phyloP scores from a whole-genome alignment of 1,140 invertebrate genomes.

The Tetramorium simillimum region DNA sequence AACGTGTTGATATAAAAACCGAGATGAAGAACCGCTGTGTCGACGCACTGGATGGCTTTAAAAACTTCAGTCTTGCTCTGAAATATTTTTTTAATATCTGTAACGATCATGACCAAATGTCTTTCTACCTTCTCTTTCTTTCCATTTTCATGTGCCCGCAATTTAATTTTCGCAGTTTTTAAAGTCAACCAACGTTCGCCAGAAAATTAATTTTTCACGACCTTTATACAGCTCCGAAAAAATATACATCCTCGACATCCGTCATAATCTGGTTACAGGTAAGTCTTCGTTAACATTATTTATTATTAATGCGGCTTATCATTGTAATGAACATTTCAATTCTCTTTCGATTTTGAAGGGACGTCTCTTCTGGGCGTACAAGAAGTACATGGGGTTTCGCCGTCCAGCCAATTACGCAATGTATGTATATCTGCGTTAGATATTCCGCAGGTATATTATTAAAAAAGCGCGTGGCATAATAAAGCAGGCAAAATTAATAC shows the following conservation, averaged over 20 bases:
- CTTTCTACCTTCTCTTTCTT: background rate
- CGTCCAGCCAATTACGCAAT: slow-evolving; percentile 5
- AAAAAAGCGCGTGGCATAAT: slow-evolving; percentile 44
- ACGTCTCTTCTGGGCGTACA: background rate
- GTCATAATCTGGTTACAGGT: background rate
- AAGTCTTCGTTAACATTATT: background rate
- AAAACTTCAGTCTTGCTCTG: background rate
- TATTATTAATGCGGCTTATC: background rate
- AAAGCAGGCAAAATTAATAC: slow-evolving; percentile 51
- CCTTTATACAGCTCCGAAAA: background rate
- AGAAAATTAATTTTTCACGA: slow-evolving; percentile 4
- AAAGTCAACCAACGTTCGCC: slow-evolving; percentile 22
- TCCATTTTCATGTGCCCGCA: background rate
- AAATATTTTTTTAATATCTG: background rate
- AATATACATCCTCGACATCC: background rate
- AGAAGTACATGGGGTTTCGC: background rate
- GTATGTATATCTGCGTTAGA: background rate
- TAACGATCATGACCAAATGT: background rate
- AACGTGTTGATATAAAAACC: slow-evolving; percentile 83
- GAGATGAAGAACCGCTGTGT: background rate
- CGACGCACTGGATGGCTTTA: slow-evolving; percentile 25
- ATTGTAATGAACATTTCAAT: background rate
- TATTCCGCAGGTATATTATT: background rate
- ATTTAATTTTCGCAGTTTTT: background rate
- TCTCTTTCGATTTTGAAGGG: background rate